phyloP scores from a whole-genome alignment of 2,888 invertebrate species.

The Pilophorus perplexus region DNA sequence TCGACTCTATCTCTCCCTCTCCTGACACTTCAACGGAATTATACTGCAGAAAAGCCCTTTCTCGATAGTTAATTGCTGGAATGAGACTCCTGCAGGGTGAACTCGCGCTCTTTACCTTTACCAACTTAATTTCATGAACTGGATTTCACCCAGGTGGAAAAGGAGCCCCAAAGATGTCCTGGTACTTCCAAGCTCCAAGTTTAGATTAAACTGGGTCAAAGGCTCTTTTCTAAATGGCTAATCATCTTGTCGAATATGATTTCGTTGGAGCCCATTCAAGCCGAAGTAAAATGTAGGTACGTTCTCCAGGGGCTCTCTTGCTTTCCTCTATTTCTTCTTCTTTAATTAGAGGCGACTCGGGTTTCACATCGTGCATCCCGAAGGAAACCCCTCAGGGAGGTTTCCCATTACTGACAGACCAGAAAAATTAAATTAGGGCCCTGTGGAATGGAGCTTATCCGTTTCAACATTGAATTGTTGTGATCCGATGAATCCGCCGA shows the following conservation, averaged over 20 bases:
- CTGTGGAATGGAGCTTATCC: too few species aligned
- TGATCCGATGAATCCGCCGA: too few species aligned
- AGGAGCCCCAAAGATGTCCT: too few species aligned
- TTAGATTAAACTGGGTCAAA: constrained; percentile 24
- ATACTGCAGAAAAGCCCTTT: constrained; percentile 4
- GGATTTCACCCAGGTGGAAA: constrained; percentile 35
- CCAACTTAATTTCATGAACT: constrained; percentile 38
- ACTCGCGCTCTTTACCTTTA: constrained; percentile 18
- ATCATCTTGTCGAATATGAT: constrained; percentile 24
- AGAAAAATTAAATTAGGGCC: not conserved
- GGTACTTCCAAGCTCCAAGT: constrained; percentile 24
- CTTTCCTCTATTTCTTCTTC: not conserved
- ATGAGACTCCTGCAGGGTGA: constrained; percentile 6
- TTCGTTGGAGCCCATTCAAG: constrained; percentile 1
- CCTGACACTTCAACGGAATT: constrained; percentile 10
- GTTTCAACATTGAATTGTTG: too few species aligned
- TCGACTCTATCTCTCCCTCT: constrained; percentile 14
- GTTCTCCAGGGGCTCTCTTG: not conserved
- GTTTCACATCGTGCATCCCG: not conserved
- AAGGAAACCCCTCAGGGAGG: not conserved
- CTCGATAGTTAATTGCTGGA: constrained; percentile 10
- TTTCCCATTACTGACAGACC: not conserved
- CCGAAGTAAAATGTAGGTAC: constrained; percentile 2
- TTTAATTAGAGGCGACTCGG: not conserved
- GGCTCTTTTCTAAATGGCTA: constrained; percentile 12